Conservation (phyloP, 2,113 vertebrate genomes). For the Coryphaenoides rupestris region DNA sequence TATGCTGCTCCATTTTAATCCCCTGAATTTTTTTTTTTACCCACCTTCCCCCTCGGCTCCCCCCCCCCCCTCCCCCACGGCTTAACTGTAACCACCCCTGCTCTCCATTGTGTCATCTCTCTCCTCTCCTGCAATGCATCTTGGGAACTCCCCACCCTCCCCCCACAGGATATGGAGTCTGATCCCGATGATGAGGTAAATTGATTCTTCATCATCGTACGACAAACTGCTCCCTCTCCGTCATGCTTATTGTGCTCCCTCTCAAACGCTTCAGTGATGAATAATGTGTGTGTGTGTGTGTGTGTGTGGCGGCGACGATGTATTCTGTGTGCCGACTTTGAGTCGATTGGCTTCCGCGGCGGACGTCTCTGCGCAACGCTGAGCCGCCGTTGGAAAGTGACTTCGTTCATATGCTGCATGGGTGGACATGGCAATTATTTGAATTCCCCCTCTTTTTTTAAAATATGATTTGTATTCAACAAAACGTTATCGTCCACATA, state of each 20-base stretch:
- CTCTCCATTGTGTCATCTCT: conserved; percentile 91
- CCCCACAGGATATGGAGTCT: conserved; percentile 99
- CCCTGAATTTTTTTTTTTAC: conserved; percentile 91
- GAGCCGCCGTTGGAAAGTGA: conserved; percentile 34
- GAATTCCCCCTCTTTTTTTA: conserved; percentile 29
- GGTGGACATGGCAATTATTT: conserved; percentile 42
- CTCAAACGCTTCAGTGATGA: conserved; percentile 39
- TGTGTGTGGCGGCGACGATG: conserved; percentile 22
- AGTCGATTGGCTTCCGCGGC: conserved; percentile 40
- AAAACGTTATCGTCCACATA: conserved; percentile 49
- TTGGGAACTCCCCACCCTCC: conserved; percentile 73
- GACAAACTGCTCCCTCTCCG: conserved; percentile 59
- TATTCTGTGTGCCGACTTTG: conserved; percentile 29
- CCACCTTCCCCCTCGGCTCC: too few species aligned
- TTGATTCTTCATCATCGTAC: conserved; percentile 70
- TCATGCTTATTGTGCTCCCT: conserved; percentile 63
- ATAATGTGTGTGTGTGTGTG: too few species aligned
- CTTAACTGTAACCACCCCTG: conserved; percentile 73
- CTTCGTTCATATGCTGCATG: conserved; percentile 41
- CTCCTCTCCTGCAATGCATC: conserved; percentile 96
- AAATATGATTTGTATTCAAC: too few species aligned
- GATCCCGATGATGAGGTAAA: conserved; percentile 99
- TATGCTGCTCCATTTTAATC: conserved; percentile 86
- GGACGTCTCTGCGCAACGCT: conserved; percentile 29
- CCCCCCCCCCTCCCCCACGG: conserved; percentile 22